phyloP scores from a whole-genome alignment of 92 coral and sea anemone species.

The Bergia sp. region DNA sequence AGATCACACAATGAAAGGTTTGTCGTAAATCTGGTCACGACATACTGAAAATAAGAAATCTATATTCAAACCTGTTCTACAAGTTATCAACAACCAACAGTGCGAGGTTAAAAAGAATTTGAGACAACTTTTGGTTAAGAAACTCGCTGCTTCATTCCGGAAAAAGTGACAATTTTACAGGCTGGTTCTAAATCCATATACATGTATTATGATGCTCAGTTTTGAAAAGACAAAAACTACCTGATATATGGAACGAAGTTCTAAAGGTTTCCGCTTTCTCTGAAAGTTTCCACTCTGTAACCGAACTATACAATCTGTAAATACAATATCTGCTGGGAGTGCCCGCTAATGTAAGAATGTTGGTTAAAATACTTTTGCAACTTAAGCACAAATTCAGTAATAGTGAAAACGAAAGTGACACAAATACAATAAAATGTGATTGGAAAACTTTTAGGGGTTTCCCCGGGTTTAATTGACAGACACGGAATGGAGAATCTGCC shows the following conservation, averaged over 20 bases:
- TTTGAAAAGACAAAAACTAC: not conserved
- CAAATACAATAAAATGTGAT: not conserved
- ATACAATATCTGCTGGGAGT: not conserved
- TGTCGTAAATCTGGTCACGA: not conserved
- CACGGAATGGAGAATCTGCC: not conserved
- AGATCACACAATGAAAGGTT: not conserved
- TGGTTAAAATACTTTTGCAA: not conserved
- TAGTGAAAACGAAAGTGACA: conserved; percentile 10
- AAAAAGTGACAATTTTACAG: not conserved
- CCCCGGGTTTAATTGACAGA: not conserved
- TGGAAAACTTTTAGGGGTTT: not conserved
- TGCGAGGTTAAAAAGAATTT: not conserved
- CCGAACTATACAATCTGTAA: conserved; percentile 3
- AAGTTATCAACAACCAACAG: too few species aligned
- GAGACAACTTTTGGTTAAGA: not conserved
- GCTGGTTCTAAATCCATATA: not conserved
- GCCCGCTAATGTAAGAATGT: not conserved
- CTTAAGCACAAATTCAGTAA: not conserved
- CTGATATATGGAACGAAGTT: not conserved
- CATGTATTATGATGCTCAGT: too few species aligned
- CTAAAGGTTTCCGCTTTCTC: not conserved
- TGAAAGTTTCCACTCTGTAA: not conserved
- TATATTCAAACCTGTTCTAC: not conserved
- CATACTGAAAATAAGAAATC: not conserved
- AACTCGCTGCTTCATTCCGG: not conserved